phyloP scores from a whole-genome alignment of 2,113 vertebrate species.

The Proterorhinus semilunaris region DNA sequence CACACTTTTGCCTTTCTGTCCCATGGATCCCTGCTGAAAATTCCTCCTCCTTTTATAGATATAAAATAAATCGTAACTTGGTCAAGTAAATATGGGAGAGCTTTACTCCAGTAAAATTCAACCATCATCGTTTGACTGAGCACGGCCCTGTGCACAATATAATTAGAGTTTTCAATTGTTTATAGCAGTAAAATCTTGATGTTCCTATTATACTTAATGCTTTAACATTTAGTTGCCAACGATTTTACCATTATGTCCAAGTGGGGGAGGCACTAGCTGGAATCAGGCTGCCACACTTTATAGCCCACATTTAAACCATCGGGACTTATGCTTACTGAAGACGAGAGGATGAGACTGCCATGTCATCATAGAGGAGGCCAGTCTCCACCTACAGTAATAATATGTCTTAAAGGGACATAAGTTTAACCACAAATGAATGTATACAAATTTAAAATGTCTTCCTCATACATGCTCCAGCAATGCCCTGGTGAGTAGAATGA shows the following conservation, averaged over 20 bases:
- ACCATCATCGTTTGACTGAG: not conserved
- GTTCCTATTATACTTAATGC: slow-evolving; percentile 2
- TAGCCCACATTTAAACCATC: not conserved
- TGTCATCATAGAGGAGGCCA: slow-evolving; percentile 21
- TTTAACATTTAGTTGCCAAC: slow-evolving; percentile 2
- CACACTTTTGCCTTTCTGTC: not conserved
- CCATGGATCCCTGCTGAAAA: not conserved
- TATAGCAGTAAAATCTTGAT: slow-evolving; percentile 5
- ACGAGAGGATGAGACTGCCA: not conserved
- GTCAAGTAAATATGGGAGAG: not conserved
- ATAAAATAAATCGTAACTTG: not conserved
- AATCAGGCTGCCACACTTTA: not conserved
- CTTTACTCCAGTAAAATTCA: not conserved
- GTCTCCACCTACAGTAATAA: not conserved
- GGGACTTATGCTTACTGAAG: not conserved
- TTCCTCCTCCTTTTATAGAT: not conserved
- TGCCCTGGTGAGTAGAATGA: too few relatives aligned
- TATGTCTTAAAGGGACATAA: too few relatives aligned
- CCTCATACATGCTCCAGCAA: too few relatives aligned
- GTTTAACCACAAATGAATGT: too few relatives aligned
- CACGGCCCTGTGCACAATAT: not conserved
- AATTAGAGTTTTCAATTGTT: slow-evolving; percentile 1
- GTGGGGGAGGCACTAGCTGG: not conserved
- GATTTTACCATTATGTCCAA: slow-evolving; percentile 9
- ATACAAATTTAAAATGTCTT: too few relatives aligned